Evolutionary conservation across 1,140 invertebrate species (phyloP).

Genomic region (Sesamia nonagrioides): DNA sequence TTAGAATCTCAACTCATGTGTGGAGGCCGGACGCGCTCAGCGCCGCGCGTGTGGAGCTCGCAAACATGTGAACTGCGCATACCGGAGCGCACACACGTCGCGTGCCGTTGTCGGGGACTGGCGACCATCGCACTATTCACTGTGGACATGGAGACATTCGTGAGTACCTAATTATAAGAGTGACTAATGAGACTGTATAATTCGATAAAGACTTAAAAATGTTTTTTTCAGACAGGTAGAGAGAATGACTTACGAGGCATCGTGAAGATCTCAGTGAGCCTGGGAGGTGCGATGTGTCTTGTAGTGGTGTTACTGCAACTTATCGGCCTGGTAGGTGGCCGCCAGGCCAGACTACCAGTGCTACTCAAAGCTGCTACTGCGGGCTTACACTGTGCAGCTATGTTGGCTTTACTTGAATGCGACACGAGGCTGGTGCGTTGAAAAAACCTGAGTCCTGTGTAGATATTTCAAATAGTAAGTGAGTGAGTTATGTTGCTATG

Average conservation of each 20-base stretch:
- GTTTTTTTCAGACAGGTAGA: conserved; percentile 73
- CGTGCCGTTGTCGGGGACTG: conserved; percentile 9
- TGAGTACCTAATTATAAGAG: neutral
- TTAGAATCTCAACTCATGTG: conserved; percentile 9
- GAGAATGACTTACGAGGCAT: conserved; percentile 77
- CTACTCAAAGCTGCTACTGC: conserved; percentile 74
- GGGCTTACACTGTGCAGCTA: conserved; percentile 75
- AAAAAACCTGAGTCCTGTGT: neutral
- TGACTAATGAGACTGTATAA: too few species aligned
- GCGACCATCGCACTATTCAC: conserved; percentile 17
- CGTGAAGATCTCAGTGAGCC: conserved; percentile 76
- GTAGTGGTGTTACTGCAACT: conserved; percentile 74
- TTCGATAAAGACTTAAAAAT: neutral
- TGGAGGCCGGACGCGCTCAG: neutral
- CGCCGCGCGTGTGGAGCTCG: conserved; percentile 22
- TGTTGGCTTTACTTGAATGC: conserved; percentile 74
- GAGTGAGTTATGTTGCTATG: neutral
- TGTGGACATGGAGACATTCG: neutral
- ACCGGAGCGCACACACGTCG: neutral
- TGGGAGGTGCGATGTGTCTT: conserved; percentile 78
- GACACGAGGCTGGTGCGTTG: conserved; percentile 73
- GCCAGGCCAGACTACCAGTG: conserved; percentile 65
- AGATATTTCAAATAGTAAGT: too few species aligned
- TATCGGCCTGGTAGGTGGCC: conserved; percentile 64
- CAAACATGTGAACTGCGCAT: conserved; percentile 16